These are phyloP conservation scores for Mesocricetus auratus DNA, from an alignment of 2,113 vertebrate species.

Conservation along the genomic window DNA sequence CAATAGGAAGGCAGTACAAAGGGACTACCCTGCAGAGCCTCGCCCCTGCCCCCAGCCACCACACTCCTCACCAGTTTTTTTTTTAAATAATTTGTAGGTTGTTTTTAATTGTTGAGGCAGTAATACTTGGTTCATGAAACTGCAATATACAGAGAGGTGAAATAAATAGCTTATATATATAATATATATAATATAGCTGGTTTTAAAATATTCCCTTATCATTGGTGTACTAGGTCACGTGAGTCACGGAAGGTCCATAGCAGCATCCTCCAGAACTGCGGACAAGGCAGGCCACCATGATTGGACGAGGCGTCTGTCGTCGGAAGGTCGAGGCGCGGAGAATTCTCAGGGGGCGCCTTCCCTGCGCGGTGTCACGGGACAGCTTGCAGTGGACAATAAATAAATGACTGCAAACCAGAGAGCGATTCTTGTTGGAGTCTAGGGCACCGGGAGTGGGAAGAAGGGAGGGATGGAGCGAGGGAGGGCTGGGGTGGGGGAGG, in stretches of 20 bases:
- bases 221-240: slow-evolving; percentile 91
- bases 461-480: background rate
- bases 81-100: slow-evolving; percentile 89
- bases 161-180: slow-evolving; percentile 94
- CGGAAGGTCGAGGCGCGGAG: slow-evolving; percentile 85
- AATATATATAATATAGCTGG: slow-evolving; percentile 92
- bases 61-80: slow-evolving; percentile 80
- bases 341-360: slow-evolving; percentile 85
- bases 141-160: slow-evolving; percentile 94
- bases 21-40: background rate
- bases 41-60: slow-evolving; percentile 14
- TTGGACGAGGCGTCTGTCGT: slow-evolving; percentile 89
- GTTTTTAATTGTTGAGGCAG: slow-evolving; percentile 92
- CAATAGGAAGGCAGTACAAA: background rate
- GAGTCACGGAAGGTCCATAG: slow-evolving; percentile 90
- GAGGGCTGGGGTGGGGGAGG: background rate
- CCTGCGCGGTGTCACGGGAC: slow-evolving; percentile 84
- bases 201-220: slow-evolving; percentile 93
- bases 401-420: slow-evolving; percentile 88
- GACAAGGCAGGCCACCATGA: slow-evolving; percentile 87
- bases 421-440: slow-evolving; percentile 82
- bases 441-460: slow-evolving; percentile 51
- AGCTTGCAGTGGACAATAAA: slow-evolving; percentile 87
- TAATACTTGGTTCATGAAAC: slow-evolving; percentile 93
- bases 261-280: slow-evolving; percentile 91